Evolutionary conservation across 2,113 vertebrate genomes (phyloP).

Genomic region (Calonectris borealis): DNA sequence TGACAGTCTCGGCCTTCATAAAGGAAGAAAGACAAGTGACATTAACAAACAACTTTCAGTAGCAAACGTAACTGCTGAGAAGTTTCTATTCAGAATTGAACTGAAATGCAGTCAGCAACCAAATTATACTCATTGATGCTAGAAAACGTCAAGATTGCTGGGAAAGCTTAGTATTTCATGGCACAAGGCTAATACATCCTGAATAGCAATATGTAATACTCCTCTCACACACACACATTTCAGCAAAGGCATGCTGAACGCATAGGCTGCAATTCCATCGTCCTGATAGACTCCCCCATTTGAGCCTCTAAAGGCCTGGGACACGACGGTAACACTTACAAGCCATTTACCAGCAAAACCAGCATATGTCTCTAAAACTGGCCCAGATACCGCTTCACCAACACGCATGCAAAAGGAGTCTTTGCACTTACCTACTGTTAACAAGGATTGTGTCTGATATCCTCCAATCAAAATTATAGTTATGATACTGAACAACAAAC

Average conservation of each 20-base stretch:
- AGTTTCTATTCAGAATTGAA: neutral
- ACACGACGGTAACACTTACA: neutral
- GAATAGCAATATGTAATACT: neutral
- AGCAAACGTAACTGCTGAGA: neutral
- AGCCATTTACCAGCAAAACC: neutral
- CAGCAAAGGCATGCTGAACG: neutral
- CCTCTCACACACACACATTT: neutral
- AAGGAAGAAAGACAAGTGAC: conserved; percentile 9
- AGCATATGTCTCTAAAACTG: neutral
- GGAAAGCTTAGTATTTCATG: neutral
- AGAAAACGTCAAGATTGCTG: neutral
- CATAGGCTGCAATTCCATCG: neutral
- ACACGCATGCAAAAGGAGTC: neutral
- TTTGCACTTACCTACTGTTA: conserved; percentile 23
- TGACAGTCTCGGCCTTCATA: conserved; percentile 77
- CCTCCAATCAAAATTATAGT: neutral
- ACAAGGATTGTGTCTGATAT: neutral
- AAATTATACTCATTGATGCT: neutral
- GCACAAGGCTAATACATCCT: neutral
- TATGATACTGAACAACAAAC: neutral
- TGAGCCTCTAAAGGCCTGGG: neutral
- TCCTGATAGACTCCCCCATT: neutral
- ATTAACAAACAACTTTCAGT: neutral
- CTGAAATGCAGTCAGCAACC: neutral
- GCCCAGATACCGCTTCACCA: neutral